These are phyloP conservation scores for Scrobipalpa costella DNA, from an alignment of 2,888 invertebrate species.

Conservation along the genomic window DNA sequence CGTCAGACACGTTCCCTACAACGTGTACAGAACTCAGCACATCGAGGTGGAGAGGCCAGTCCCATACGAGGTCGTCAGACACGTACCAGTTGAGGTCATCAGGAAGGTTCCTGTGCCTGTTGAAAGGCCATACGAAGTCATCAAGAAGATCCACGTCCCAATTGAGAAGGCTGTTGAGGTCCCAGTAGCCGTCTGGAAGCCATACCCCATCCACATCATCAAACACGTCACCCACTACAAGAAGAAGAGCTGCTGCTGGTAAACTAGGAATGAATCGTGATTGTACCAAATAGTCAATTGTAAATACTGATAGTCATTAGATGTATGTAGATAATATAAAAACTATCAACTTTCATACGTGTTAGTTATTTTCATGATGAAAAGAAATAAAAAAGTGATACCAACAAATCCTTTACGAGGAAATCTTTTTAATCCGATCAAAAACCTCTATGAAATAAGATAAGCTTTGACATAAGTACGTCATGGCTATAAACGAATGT, in stretches of 20 bases:
- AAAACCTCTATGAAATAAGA: background rate
- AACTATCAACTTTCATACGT: conserved; percentile 25
- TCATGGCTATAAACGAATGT: too few species aligned
- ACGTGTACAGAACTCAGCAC: conserved; percentile 71
- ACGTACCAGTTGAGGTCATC: conserved; percentile 71
- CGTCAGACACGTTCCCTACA: conserved; percentile 71
- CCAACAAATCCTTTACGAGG: background rate
- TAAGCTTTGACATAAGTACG: too few species aligned
- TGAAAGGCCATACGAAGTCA: conserved; percentile 72
- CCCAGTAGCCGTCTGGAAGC: conserved; percentile 72
- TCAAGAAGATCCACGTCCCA: conserved; percentile 70
- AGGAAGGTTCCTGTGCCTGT: conserved; percentile 68
- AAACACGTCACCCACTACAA: conserved; percentile 77
- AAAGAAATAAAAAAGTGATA: background rate
- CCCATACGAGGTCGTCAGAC: conserved; percentile 65
- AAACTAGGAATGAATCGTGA: conserved; percentile 54
- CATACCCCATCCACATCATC: conserved; percentile 73
- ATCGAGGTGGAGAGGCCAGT: conserved; percentile 71
- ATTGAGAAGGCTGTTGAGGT: conserved; percentile 71
- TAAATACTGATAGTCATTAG: conserved; percentile 77
- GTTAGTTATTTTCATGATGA: conserved; percentile 8
- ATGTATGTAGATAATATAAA: conserved; percentile 51
- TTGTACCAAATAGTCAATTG: conserved; percentile 77
- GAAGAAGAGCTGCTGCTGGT: conserved; percentile 75
- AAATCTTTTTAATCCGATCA: background rate